Conservation (phyloP, 2,797 vertebrate genomes). For the Neosalanx taihuensis region DNA sequence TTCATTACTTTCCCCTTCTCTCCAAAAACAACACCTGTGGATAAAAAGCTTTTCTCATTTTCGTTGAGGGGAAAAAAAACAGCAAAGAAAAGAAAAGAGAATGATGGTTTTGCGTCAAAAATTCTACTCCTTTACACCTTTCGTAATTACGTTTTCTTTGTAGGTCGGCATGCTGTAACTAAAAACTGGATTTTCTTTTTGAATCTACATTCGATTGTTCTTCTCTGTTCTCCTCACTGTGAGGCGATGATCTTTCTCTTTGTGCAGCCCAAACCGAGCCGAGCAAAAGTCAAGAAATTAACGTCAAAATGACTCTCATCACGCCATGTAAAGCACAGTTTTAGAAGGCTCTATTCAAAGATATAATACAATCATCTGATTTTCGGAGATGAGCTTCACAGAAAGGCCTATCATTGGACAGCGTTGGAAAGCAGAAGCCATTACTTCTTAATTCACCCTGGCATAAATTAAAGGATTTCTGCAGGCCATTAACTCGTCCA, state of each 20-base stretch:
- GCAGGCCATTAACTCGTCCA: conserved; percentile 80
- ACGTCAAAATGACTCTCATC: conserved; percentile 77
- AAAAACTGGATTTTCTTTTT: conserved; percentile 64
- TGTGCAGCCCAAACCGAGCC: conserved; percentile 72
- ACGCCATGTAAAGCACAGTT: conserved; percentile 75
- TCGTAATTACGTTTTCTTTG: conserved; percentile 64
- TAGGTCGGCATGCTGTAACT: conserved; percentile 52
- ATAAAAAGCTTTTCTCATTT: background rate
- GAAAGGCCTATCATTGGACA: conserved; percentile 76
- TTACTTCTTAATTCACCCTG: conserved; percentile 81
- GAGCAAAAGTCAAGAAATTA: conserved; percentile 75
- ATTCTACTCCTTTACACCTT: conserved; percentile 57
- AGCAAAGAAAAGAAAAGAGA: too few relatives aligned
- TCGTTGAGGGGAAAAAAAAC: too few relatives aligned
- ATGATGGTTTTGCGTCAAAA: conserved; percentile 32
- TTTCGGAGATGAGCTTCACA: conserved; percentile 78
- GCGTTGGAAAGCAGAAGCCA: conserved; percentile 80
- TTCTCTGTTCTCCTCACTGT: conserved; percentile 52
- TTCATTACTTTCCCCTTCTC: background rate
- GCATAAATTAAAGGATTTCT: conserved; percentile 83
- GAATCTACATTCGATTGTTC: conserved; percentile 43
- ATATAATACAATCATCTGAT: conserved; percentile 83
- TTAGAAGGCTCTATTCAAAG: conserved; percentile 74
- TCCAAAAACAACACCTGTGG: conserved; percentile 7
- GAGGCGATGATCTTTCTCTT: conserved; percentile 68